Evolutionary conservation across 2,797 vertebrate genomes (phyloP), one percentile per base, ranked within the genome.

Genomic region (Muscicapa striata): DNA sequence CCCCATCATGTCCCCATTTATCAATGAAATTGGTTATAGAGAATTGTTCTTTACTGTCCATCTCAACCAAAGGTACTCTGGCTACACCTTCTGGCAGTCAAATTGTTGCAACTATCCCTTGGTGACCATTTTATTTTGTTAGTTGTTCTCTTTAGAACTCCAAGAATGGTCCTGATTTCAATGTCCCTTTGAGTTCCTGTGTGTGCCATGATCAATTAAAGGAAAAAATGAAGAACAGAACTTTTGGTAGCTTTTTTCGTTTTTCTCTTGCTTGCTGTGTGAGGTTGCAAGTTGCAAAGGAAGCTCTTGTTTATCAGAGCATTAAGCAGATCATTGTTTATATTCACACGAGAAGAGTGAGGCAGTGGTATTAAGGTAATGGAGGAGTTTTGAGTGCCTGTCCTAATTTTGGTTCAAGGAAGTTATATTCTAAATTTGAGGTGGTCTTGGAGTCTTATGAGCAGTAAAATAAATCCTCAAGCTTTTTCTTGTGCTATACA

Each of bases 41-140:
- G 7, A 40, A 23, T 72, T 38, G 49, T 46, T 72, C 22, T 84
- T 73, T 69, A 43, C 18, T 62, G 13, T 16, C 7, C 10, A 17
- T 49, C 69, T 88, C 46, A 72, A 63, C 19, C 7, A 64, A 81
- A 91, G 62, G 66, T 51, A 68, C 88, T 90, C 62, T 91, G 88
- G 73, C 86, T 95, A 84, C 62, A 72, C 77, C 88, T 90, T 93
- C 95, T 81, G 86, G 80, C 58, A 64, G 76, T 17, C 38, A 66
- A 30, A 72, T 58, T 64, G 23, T 59, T 86, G 77, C 86, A 94
- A 11, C 29, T 9, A 1, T 67, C 21, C 63, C n/a, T 38, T 11
- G 36, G 9, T 32, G 38, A 46, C 38, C 46, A 30, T 34, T 34
- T 34, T 7, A 34, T 34, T 34, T 34, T 82, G n/a, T 51, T 84